Conservation (phyloP, 2,888 invertebrate genomes). For the Oasisia sp. region DNA sequence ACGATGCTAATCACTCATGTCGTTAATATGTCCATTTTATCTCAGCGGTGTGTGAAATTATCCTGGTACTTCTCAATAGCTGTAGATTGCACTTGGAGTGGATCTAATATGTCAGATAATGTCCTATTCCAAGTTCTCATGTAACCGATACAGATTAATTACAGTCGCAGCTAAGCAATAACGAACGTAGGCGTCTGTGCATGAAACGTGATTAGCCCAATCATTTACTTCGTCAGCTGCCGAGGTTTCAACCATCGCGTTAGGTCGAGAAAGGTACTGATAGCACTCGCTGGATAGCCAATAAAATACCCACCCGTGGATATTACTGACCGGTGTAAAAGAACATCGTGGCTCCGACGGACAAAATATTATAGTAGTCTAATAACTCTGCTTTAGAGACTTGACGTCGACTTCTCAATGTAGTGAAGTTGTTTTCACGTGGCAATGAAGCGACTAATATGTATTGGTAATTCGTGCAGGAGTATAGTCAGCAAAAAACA, state of each 20-base stretch:
- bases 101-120: not conserved
- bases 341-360: too few species aligned
- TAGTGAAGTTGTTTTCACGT: too few species aligned
- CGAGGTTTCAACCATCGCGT: not conserved
- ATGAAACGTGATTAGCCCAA: not conserved
- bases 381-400: too few species aligned
- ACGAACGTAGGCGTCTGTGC: not conserved
- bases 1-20: not conserved
- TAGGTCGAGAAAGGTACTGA: too few species aligned
- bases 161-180: not conserved
- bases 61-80: not conserved
- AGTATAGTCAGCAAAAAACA: too few species aligned
- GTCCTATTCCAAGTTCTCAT: not conserved
- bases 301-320: too few species aligned
- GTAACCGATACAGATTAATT: not conserved
- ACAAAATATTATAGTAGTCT: too few species aligned
- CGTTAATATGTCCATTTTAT: not conserved
- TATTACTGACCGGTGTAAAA: too few species aligned
- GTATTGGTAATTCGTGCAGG: too few species aligned
- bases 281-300: too few species aligned
- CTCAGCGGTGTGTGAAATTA: not conserved
- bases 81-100: not conserved
- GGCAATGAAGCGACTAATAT: too few species aligned
- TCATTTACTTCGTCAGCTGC: not conserved
- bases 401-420: too few species aligned